Base-by-base conservation (phyloP, 2,888 invertebrate genomes). In the Malthinus seriepunctatus region DNA sequence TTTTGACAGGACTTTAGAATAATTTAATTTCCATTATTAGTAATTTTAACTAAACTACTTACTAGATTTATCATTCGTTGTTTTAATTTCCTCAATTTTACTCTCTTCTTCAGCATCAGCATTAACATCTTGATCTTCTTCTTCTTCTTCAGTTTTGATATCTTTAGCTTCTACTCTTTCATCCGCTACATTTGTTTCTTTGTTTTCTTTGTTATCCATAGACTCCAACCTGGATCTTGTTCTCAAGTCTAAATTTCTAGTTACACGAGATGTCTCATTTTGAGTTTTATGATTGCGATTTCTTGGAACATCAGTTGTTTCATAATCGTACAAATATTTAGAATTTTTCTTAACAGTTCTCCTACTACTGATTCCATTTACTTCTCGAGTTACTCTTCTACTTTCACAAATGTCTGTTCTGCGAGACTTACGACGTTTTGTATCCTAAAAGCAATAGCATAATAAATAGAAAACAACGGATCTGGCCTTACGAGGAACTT, bases 271-370 rank as follows among this genome's bases (percentile, higher is more conserved):
- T 31, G 23, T 48, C 46, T 37, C 60, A 14, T 35, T 55, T 42
- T 31, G 51, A 53, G 51, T 47, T 54, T 51, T 46, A 35, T 64
- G 56, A 33, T 58, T 60, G 42, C 65, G 57, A 46, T 57, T 65
- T 12, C 64, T 63, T 32, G 56, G 60, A 4, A 68, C 64, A 12
- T 68, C 68, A 11, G 68, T 63, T 35, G 70, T 70, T 58, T 72
- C 73, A 61, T 73, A 76, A 60, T 74, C 73, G 57, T 69, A 76
- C 48, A 75, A 64, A 59, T 76, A 77, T 54, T 73, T 73, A 1
- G 74, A 66, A 51, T 71, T 74, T 42, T 66, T 67, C 56, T 74
- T 73, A 23, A 72, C 66, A 53, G 71, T 67, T 44, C 72, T 62
- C 51, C 70, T 66, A 10, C 48, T 66, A 45, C 60, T 55, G 12